Evolutionary conservation across 2,113 vertebrate genomes (phyloP), one percentile per base, ranked within the genome.

Genomic region (Scomber scombrus): DNA sequence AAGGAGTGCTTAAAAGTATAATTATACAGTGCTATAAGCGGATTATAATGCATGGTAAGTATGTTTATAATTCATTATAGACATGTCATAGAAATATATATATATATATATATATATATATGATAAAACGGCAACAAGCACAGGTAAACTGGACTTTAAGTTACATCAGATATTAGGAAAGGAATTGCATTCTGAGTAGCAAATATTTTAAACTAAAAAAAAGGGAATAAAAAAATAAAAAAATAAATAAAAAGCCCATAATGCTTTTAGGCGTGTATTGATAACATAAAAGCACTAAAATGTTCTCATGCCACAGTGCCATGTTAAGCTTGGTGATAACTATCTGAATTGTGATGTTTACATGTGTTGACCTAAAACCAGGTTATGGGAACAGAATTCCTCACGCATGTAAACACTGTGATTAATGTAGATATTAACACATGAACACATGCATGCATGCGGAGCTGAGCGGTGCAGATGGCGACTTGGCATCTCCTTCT

Each of bases 361-460:
- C 67, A 61, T 3, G 9, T 29, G 56, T 52, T 14, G 69, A 85
- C 72, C 49, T n/a, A 29, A 68, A 64, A 69, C 19, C 54, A 73
- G 58, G 40, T 85, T 67, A 52, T 16, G 15, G 60, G 58, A 70
- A 49, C 69, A 54, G 29, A 88, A 70, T 55, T 50, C 46, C 52
- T 26, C n/a, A 29, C 60, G 62, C 62, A 43, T 54, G 57, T 82
- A 85, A 89, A 90, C 85, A 77, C 2, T 1, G 18, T 71, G 78
- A 84, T 72, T 75, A 40, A 86, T 80, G 81, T 74, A 8, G n/a
- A 69, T 70, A 81, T 74, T 55, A 85, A 85, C 71, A 73, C 75
- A 19, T 34, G 74, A 63, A 84, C 23, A 75, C 70, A 65, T 61
- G 21, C 52, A 66, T 14, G 50, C 58, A n/a, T 14, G 56, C 29